Base-by-base conservation (phyloP, 2,797 vertebrate species). In the Leuciscus waleckii region DNA sequence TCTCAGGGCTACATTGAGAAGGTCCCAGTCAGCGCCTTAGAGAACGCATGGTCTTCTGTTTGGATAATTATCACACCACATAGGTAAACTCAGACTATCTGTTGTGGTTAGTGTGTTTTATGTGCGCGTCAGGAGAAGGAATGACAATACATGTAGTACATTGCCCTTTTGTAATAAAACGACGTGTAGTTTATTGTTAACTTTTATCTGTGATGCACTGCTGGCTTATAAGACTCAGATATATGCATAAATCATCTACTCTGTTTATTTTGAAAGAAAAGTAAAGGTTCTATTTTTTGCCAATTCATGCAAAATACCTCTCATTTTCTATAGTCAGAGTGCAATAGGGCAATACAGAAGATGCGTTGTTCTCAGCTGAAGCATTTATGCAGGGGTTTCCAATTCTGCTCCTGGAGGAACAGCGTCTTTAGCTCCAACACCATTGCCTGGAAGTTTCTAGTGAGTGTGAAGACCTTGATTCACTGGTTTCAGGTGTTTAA, bases 151-250 rank as follows among this genome's bases (percentile, higher is more conserved):
- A 71, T 21, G 76, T 10, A 63, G 61, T 61, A 84, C 75, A 83
- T 77, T 68, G 81, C 43, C 78, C 84, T 81, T 76, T 77, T 23
- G 77, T 79, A 79, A 87, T 87, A 89, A 89, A 87, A 81, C 56
- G 2, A 67, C 69, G 4, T 73, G 7, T 16, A 65, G 41, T 29
- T 77, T 83, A 51, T 70, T 56, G 67, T 80, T 65, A 58, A 65
- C 13, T 84, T 88, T 61, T 74, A 65, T 82, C 46, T 77, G 35
- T 79, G 35, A 41, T 32, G 54, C 39, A 63, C 81, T 41, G 10
- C 5, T 61, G n/a, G 23, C 43, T 11, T 29, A 56, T 41, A 46
- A 14, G 21, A 8, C 70, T 29, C 19, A 39, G 3, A n/a, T 56
- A n/a, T 7, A 32, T 37, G 29, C 26, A 69, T 43, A 69, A 32